Base-by-base conservation (phyloP, 2,888 invertebrate genomes). In the Tromatobia lineatoria region DNA sequence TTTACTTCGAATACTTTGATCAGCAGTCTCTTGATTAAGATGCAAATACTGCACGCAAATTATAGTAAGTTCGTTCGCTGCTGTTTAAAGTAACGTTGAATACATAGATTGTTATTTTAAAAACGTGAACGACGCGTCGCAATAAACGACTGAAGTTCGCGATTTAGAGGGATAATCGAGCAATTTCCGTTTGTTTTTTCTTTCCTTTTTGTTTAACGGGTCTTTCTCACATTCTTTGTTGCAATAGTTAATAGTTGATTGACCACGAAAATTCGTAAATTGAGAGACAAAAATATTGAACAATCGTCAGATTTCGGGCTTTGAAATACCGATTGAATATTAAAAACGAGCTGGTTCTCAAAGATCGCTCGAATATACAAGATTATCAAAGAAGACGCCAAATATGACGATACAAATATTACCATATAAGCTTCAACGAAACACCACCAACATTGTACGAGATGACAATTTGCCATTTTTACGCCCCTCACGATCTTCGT, bases 21-120 rank as follows among this genome's bases (percentile, higher is more conserved):
- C 89, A 89, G 89, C 90, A 92, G 91, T 92, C 91, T 91, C 90
- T 90, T 90, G 73, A 87, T 89, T 86, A 90, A 88, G 88, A 88
- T 90, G 90, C 87, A 89, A 91, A 91, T 91, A 91, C 91, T 92
- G 91, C 88, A 83, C 71, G 52, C 50, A 82, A 82, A 76, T 77
- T 45, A 74, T 81, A 84, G 69, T 64, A 84, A 81, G 70, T 82
- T 73, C 34, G 59, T 82, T 73, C 71, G 75, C 79, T 82, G 82
- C 80, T 82, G 76, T 59, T 80, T 78, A 77, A 80, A 80, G 50
- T 77, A 69, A 76, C 78, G 52, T 78, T 50, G 66, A 80, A 69
- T 83, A 66, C 50, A 61, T 80, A 34, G 18, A 69, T 45, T 74
- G 59, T 18, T 64, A 52, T 64, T 61, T 20, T 47, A 47, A 52